Evolutionary conservation across 2,888 invertebrate genomes (phyloP).

Genomic region (Caenorhabditis angaria): DNA sequence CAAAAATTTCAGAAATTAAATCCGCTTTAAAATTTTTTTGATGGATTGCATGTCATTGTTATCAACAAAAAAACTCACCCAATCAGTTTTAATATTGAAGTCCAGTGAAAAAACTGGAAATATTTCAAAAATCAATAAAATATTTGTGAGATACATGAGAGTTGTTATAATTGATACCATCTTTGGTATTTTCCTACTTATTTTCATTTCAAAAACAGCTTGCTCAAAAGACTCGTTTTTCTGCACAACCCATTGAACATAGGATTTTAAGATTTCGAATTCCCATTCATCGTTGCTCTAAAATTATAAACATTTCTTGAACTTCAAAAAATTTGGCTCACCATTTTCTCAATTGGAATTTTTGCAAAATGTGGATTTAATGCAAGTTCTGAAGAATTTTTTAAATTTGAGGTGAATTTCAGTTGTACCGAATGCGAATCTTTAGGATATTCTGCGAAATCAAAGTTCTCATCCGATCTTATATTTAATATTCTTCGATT

Average conservation of each 20-base stretch:
- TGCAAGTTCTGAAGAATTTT: slow-evolving; percentile 37
- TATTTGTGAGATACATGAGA: slow-evolving; percentile 23
- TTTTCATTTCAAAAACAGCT: slow-evolving; percentile 32
- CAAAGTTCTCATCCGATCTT: slow-evolving; percentile 21
- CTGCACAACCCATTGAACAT: slow-evolving; percentile 37
- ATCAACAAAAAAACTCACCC: slow-evolving; percentile 8
- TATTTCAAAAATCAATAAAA: slow-evolving; percentile 17
- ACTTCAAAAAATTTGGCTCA: not conserved
- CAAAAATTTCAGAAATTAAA: no score
- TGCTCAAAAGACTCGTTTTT: slow-evolving; percentile 39
- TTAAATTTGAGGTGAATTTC: slow-evolving; percentile 26
- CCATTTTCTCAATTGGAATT: slow-evolving; percentile 15
- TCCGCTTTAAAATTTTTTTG: no score
- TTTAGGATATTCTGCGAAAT: slow-evolving; percentile 34
- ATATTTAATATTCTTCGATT: slow-evolving; percentile 11
- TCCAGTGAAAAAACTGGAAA: slow-evolving; percentile 29
- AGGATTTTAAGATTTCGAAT: slow-evolving; percentile 26
- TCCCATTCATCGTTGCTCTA: slow-evolving; percentile 24
- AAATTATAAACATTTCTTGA: slow-evolving; percentile 3
- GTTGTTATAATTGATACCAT: slow-evolving; percentile 9
- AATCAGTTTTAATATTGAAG: not conserved
- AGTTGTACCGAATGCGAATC: slow-evolving; percentile 36
- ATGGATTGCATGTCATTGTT: no score
- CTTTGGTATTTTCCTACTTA: slow-evolving; percentile 11
- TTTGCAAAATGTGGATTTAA: slow-evolving; percentile 42